Evolutionary conservation across 92 coral and sea anemone species (phyloP).

Genomic region (Zoanthus sociatus): DNA sequence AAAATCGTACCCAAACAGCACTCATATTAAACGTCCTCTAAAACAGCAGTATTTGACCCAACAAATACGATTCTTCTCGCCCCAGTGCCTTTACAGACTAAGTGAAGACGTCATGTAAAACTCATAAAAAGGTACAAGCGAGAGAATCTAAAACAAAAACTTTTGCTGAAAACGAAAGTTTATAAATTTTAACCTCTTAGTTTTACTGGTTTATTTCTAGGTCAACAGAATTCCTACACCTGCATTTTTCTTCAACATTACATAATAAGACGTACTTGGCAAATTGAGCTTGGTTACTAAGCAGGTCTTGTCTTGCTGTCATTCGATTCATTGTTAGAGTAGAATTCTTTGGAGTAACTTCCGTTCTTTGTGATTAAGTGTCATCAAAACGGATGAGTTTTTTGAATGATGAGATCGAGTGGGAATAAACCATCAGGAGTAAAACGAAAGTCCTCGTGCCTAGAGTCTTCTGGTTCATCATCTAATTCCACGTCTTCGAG

Average conservation of each 20-base stretch:
- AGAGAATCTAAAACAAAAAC: no score
- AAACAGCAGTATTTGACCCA: neutral
- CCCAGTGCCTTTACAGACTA: neutral
- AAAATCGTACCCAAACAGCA: slow-evolving; percentile 77
- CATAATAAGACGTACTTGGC: neutral
- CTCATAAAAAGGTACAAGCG: neutral
- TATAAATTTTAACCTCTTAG: no score
- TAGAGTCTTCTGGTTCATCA: slow-evolving; percentile 68
- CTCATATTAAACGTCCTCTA: slow-evolving; percentile 42
- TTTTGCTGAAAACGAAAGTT: no score
- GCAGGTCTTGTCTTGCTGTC: no score
- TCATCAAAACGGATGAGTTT: neutral
- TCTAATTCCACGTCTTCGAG: slow-evolving; percentile 64
- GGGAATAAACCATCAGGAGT: slow-evolving; percentile 73
- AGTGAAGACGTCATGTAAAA: neutral
- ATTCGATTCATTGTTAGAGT: neutral
- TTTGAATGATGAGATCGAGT: slow-evolving; percentile 75
- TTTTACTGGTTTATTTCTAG: no score
- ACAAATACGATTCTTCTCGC: neutral
- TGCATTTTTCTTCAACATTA: no score
- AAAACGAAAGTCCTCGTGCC: slow-evolving; percentile 77
- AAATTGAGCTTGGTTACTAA: no score
- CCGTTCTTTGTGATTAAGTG: neutral
- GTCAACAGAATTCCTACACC: no score
- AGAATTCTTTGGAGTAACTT: neutral